Evolutionary conservation across 2,888 invertebrate genomes (phyloP).

Genomic region (Cantharis lateralis): DNA sequence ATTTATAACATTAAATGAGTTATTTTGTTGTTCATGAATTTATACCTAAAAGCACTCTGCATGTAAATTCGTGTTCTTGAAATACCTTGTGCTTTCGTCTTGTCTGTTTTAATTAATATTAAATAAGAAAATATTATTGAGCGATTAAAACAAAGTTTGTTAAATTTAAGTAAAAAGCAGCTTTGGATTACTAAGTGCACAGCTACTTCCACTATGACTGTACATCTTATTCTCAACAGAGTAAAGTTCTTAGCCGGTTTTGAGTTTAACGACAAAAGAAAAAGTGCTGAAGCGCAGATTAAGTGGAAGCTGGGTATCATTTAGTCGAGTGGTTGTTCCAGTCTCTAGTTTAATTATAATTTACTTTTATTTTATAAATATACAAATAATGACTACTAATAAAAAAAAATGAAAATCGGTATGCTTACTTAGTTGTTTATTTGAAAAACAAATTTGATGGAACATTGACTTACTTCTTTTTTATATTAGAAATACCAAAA

Average conservation of each 20-base stretch:
- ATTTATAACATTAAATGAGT: neutral
- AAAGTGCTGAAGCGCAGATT: neutral
- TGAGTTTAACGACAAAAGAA: neutral
- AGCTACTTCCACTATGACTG: neutral
- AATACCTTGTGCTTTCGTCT: neutral
- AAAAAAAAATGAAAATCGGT: too few species aligned
- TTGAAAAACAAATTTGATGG: neutral
- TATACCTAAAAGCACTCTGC: neutral
- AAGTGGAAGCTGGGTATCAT: neutral
- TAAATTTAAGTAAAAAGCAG: neutral
- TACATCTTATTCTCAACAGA: neutral
- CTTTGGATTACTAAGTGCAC: neutral
- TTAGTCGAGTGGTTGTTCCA: neutral
- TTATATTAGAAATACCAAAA: neutral
- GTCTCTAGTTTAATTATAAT: neutral
- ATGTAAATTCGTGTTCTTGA: neutral
- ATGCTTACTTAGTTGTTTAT: neutral
- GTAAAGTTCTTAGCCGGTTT: neutral
- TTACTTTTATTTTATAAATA: neutral
- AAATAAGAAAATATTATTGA: neutral
- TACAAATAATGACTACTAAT: neutral
- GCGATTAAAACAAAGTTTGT: neutral
- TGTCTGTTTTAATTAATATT: neutral
- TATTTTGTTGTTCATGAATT: neutral
- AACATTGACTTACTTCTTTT: neutral